Percentiles rank a stretch among this genome's conserved stretches.
Conservation (phyloP, 2,888 invertebrate species). For the Seladonia tumulorum region DNA sequence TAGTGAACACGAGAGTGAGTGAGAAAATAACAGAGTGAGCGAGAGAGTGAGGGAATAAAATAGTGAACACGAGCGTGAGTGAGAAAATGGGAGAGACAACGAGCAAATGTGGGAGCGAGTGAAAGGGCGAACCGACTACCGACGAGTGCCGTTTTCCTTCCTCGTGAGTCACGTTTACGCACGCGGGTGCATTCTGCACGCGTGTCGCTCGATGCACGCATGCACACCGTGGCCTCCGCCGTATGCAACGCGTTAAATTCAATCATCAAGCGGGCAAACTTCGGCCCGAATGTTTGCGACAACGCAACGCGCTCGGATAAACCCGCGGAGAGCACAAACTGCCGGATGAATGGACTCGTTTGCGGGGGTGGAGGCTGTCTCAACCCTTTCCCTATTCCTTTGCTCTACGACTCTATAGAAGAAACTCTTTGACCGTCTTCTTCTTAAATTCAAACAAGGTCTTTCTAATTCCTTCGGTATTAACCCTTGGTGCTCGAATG, state of each 20-base stretch:
- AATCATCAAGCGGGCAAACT: slow-evolving; percentile 34
- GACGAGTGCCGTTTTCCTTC: slow-evolving; percentile 30
- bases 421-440: not conserved
- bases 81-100: not conserved
- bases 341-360: slow-evolving; percentile 3
- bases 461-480: no score
- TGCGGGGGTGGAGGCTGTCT: not conserved
- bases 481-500: no score
- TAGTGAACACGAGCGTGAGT: not conserved
- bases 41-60: no score
- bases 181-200: slow-evolving; percentile 18
- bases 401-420: not conserved
- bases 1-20: no score
- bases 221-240: not conserved
- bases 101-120: not conserved
- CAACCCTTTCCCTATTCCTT: not conserved
- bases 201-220: not conserved
- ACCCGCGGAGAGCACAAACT: not conserved
- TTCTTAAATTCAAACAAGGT: not conserved
- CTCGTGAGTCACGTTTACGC: slow-evolving; percentile 44
- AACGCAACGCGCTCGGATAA: not conserved
- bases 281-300: slow-evolving; percentile 17
- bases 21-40: no score
- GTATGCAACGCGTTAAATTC: slow-evolving; percentile 27
- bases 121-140: not conserved